Conservation (phyloP, 2,888 invertebrate genomes). For the Chouioia cunea region DNA sequence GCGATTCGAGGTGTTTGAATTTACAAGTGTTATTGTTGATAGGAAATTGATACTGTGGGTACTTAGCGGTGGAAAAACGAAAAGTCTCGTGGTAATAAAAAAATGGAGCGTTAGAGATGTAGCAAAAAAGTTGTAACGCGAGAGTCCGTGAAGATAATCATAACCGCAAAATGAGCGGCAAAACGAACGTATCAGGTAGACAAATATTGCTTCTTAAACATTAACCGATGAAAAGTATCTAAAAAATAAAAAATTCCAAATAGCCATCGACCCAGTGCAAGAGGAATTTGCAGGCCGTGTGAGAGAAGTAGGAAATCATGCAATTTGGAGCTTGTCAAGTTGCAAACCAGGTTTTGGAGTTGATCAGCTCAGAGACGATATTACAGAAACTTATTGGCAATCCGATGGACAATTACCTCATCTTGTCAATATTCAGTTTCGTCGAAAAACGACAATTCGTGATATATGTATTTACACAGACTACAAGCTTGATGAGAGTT, state of each 20-base stretch:
- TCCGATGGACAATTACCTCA: slow-evolving; percentile 99
- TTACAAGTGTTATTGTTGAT: too few species aligned
- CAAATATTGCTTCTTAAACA: neutral
- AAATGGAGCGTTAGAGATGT: too few species aligned
- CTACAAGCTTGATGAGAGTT: slow-evolving; percentile 98
- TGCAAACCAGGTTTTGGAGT: slow-evolving; percentile 99
- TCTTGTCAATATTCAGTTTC: slow-evolving; percentile 96
- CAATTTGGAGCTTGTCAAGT: slow-evolving; percentile 98
- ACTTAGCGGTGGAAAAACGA: too few species aligned
- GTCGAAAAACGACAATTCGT: slow-evolving; percentile 92
- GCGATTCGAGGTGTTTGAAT: too few species aligned
- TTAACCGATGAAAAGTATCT: neutral
- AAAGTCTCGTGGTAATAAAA: too few species aligned
- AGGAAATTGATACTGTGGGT: too few species aligned
- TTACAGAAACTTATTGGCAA: slow-evolving; percentile 99
- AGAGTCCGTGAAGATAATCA: neutral
- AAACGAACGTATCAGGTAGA: slow-evolving; percentile 43
- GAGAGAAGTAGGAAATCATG: slow-evolving; percentile 90
- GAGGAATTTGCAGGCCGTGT: slow-evolving; percentile 75
- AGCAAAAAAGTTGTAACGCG: too few species aligned
- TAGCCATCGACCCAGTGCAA: slow-evolving; percentile 72
- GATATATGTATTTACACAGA: slow-evolving; percentile 98
- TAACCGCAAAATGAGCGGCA: slow-evolving; percentile 40
- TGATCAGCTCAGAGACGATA: slow-evolving; percentile 94
- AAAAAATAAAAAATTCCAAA: slow-evolving; percentile 45